Conservation (phyloP, 1,140 invertebrate species). For the Drosophila funebris region DNA sequence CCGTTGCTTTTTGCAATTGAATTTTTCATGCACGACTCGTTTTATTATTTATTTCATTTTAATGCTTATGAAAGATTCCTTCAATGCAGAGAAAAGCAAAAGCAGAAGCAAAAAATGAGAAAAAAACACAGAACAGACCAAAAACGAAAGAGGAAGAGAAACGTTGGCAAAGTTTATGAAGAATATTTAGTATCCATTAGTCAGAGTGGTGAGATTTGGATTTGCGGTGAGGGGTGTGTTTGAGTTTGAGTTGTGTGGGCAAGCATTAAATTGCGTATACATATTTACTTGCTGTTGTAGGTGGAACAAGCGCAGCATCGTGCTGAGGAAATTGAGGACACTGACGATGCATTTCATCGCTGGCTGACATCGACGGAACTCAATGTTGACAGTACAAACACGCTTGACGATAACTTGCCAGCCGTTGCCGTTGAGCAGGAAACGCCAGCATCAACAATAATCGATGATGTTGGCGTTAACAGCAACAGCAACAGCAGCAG, state of each 20-base stretch:
- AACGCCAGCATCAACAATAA: conserved; percentile 72
- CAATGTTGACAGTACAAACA: conserved; percentile 67
- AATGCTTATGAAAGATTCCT: conserved; percentile 20
- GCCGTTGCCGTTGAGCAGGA: conserved; percentile 57
- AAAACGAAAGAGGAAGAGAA: neutral
- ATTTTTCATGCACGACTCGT: conserved; percentile 60
- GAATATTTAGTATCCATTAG: conserved; percentile 40
- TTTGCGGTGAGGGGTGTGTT: neutral
- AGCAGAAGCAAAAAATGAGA: neutral
- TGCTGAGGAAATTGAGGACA: conserved; percentile 58
- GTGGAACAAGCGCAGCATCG: conserved; percentile 44
- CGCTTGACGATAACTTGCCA: conserved; percentile 58
- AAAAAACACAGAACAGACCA: no score
- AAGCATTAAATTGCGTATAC: conserved; percentile 30
- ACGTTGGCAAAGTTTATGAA: neutral
- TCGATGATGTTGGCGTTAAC: conserved; percentile 67
- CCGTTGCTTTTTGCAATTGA: conserved; percentile 46
- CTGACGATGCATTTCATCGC: conserved; percentile 79
- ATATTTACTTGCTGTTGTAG: conserved; percentile 15
- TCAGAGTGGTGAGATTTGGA: neutral
- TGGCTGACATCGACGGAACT: conserved; percentile 80
- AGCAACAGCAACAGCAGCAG: conserved; percentile 50
- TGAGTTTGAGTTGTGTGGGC: neutral
- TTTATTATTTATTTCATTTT: conserved; percentile 64
- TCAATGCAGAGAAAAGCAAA: neutral